Evolutionary conservation across 2,797 vertebrate species (phyloP).

Genomic region (Protonibea diacanthus): DNA sequence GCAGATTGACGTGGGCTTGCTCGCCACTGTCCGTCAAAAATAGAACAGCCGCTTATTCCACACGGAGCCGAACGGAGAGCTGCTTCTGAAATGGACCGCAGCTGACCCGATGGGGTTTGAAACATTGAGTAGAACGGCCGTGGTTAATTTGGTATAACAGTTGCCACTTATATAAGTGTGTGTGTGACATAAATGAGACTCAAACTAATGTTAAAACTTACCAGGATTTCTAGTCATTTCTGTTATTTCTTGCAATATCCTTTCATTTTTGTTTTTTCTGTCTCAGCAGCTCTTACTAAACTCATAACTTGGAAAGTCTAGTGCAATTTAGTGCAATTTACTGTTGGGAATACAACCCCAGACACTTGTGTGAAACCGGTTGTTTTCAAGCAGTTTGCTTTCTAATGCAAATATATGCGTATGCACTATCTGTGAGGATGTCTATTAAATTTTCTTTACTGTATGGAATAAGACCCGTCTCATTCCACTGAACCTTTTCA

Average conservation of each 20-base stretch:
- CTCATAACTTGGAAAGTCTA: neutral
- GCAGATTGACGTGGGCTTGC: no score
- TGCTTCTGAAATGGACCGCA: no score
- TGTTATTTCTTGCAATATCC: neutral
- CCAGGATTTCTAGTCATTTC: neutral
- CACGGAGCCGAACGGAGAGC: no score
- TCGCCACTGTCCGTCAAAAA: no score
- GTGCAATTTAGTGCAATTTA: neutral
- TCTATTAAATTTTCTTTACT: slow-evolving; percentile 1
- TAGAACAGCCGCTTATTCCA: no score
- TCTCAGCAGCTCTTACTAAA: slow-evolving; percentile 4
- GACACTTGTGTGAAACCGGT: neutral
- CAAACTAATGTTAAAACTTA: neutral
- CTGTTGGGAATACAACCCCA: neutral
- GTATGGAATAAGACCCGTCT: slow-evolving; percentile 10
- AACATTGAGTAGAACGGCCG: no score
- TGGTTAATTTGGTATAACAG: neutral
- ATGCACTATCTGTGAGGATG: neutral
- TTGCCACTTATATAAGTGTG: neutral
- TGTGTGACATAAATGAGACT: neutral
- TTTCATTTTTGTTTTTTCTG: neutral
- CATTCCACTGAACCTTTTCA: slow-evolving; percentile 6
- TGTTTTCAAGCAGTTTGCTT: slow-evolving; percentile 13
- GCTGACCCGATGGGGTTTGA: no score
- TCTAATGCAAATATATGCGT: neutral